Conservation (phyloP, 2,797 vertebrate genomes). For the Selene dorsalis region DNA sequence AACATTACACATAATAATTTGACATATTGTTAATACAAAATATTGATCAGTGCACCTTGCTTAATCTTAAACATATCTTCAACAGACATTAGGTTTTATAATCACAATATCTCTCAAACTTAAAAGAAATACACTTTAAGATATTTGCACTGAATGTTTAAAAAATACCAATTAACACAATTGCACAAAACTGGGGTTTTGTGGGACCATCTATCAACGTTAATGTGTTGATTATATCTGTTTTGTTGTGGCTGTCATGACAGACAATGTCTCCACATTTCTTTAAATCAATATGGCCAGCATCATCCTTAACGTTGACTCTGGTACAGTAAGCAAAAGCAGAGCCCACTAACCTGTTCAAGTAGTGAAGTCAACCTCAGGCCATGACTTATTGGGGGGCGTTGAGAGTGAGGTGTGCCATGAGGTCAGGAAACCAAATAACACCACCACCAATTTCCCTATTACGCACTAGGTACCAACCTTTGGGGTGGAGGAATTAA, state of each 20-base stretch:
- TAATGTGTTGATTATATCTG: neutral
- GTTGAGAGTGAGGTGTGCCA: constrained; percentile 69
- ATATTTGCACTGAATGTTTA: neutral
- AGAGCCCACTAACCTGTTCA: constrained; percentile 44
- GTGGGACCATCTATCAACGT: neutral
- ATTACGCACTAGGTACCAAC: constrained; percentile 68
- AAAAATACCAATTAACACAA: neutral
- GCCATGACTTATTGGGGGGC: constrained; percentile 65
- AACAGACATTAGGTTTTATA: neutral
- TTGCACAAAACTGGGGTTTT: neutral
- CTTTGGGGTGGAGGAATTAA: constrained; percentile 68
- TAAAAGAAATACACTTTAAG: neutral
- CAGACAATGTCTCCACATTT: neutral
- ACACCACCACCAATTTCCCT: constrained; percentile 81
- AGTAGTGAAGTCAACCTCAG: constrained; percentile 52
- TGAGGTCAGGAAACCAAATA: constrained; percentile 86
- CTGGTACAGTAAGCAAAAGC: constrained; percentile 4
- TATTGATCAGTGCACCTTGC: neutral
- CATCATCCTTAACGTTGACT: constrained; percentile 5
- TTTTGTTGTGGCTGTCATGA: neutral
- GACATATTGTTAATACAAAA: neutral
- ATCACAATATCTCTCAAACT: neutral
- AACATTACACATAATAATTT: neutral
- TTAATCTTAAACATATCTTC: neutral
- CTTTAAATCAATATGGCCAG: neutral